Evolutionary conservation across 2,888 invertebrate species (phyloP).

Genomic region (Acrocera orbiculus): DNA sequence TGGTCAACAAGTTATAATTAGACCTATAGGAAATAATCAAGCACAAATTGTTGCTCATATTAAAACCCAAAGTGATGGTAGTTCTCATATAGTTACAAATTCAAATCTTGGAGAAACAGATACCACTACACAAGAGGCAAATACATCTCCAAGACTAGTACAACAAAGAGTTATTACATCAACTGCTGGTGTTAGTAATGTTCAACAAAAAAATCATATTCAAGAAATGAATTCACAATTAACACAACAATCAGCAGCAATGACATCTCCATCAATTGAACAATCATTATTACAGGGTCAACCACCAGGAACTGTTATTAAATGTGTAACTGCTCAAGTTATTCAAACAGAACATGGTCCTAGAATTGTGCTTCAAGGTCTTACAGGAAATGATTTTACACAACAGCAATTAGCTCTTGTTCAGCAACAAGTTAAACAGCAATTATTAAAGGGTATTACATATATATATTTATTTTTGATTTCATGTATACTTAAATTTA

Average conservation of each 20-base stretch:
- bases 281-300: constrained; percentile 58
- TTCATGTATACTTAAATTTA: neutral
- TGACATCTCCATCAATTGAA: constrained; percentile 35
- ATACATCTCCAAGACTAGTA: constrained; percentile 8
- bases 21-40: constrained; percentile 60
- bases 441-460: constrained; percentile 66
- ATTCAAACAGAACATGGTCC: constrained; percentile 73
- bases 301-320: constrained; percentile 71
- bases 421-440: constrained; percentile 79
- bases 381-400: constrained; percentile 67
- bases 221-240: constrained; percentile 12
- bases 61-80: constrained; percentile 37
- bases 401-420: constrained; percentile 65
- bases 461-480: no score
- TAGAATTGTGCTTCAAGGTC: constrained; percentile 67
- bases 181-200: constrained; percentile 9
- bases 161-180: constrained; percentile 11
- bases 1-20: constrained; percentile 69
- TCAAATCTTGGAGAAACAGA: constrained; percentile 17
- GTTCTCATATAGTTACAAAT: constrained; percentile 29
- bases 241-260: constrained; percentile 9
- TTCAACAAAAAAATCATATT: constrained; percentile 13
- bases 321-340: constrained; percentile 74
- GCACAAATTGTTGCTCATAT: constrained; percentile 62
- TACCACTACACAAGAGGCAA: constrained; percentile 8